phyloP scores from a whole-genome alignment of 2,797 vertebrate genomes.

The Anomalospiza imberbis region DNA sequence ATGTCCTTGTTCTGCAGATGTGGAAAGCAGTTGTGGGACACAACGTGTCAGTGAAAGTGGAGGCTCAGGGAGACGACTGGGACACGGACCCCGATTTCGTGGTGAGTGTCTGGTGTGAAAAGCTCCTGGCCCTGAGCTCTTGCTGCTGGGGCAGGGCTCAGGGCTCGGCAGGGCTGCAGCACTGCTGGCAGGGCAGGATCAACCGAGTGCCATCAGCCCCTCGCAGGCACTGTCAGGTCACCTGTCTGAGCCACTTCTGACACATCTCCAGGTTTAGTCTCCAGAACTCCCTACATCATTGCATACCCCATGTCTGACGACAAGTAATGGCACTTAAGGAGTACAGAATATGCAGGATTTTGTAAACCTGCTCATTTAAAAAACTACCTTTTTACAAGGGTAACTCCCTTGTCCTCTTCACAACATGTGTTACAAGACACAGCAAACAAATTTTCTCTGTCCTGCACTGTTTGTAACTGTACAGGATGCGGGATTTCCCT shows the following conservation, averaged over 20 bases:
- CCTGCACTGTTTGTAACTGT: background rate
- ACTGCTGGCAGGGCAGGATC: accelerated
- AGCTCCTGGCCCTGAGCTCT: background rate
- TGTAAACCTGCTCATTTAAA: background rate
- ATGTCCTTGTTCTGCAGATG: slow-evolving; percentile 78
- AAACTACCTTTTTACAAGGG: background rate
- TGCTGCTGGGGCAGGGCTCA: accelerated
- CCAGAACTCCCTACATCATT: background rate
- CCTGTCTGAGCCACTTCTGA: background rate
- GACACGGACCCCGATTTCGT: slow-evolving; percentile 97
- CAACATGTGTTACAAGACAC: background rate
- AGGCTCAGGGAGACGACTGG: slow-evolving; percentile 89
- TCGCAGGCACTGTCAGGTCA: accelerated
- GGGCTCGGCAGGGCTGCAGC: accelerated
- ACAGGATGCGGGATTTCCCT: background rate
- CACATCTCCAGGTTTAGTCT: background rate
- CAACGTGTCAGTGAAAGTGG: slow-evolving; percentile 80
- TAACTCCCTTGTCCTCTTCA: background rate
- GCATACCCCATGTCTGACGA: background rate
- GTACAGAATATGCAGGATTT: background rate
- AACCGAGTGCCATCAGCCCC: background rate
- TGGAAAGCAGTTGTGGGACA: slow-evolving; percentile 94
- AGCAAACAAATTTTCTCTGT: background rate
- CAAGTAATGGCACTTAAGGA: background rate
- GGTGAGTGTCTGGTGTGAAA: slow-evolving; percentile 66